phyloP scores from a whole-genome alignment of 2,797 vertebrate species.

The Onychomys arenicola region DNA sequence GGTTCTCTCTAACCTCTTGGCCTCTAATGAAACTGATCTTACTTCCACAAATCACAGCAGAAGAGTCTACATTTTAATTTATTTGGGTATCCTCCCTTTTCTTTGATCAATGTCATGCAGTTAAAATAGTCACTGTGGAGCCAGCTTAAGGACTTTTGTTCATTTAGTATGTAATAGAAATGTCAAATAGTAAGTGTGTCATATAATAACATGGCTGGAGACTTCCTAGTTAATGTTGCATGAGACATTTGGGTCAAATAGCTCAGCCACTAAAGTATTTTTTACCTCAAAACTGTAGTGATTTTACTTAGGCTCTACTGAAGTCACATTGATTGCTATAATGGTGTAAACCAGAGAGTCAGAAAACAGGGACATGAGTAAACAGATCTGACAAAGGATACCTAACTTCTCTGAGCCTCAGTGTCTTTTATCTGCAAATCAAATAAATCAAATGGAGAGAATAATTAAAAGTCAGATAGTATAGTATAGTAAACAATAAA shows the following conservation, averaged over 20 bases:
- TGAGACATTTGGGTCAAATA: conserved; percentile 41
- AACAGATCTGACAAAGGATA: neutral
- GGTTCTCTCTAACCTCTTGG: conserved; percentile 36
- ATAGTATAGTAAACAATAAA: neutral
- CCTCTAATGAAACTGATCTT: conserved; percentile 11
- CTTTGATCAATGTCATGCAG: conserved; percentile 50
- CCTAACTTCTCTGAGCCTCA: neutral
- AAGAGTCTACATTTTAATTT: conserved; percentile 31
- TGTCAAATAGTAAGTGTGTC: conserved; percentile 39
- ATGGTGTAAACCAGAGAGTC: neutral
- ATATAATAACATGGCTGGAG: conserved; percentile 5
- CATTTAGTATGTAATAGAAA: conserved; percentile 35
- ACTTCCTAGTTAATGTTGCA: neutral
- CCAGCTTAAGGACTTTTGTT: conserved; percentile 8
- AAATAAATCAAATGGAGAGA: neutral
- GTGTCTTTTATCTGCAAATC: neutral
- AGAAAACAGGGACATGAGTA: neutral
- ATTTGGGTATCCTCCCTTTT: conserved; percentile 18
- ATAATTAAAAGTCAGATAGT: neutral
- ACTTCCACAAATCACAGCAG: conserved; percentile 45
- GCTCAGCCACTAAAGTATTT: neutral
- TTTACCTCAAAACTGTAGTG: neutral
- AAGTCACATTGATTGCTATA: neutral
- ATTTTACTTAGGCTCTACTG: conserved; percentile 8
- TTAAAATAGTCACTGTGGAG: conserved; percentile 46